A percentile compares a stretch with the other conserved stretches of the same genome.
These are phyloP conservation scores for Mola mola DNA, from an alignment of 2,113 vertebrate genomes.

Conservation along the genomic window DNA sequence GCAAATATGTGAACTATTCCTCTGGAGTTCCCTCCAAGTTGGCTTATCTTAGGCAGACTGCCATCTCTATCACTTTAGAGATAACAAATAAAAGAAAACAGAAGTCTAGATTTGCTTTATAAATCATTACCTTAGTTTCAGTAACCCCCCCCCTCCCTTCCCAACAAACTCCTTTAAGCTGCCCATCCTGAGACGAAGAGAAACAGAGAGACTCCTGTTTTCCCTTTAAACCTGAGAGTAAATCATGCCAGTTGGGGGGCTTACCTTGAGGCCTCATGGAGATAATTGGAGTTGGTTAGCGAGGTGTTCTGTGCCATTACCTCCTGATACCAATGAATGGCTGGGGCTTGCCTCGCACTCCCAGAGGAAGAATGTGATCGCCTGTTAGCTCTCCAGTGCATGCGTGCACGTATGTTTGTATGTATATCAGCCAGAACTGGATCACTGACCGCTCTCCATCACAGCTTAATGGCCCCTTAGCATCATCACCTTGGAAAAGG, in stretches of 20 bases:
- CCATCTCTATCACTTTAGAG: slow-evolving; percentile 62
- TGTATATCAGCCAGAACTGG: slow-evolving; percentile 24
- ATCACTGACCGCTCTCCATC: slow-evolving; percentile 73
- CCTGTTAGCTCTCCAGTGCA: slow-evolving; percentile 64
- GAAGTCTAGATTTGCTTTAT: slow-evolving; percentile 58
- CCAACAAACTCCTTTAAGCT: slow-evolving; percentile 51
- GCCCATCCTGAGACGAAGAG: slow-evolving; percentile 54
- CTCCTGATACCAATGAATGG: slow-evolving; percentile 77
- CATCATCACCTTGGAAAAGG: slow-evolving; percentile 35
- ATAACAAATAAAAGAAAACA: slow-evolving; percentile 65
- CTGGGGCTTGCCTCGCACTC: slow-evolving; percentile 71
- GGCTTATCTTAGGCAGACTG: slow-evolving; percentile 57
- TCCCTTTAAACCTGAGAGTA: slow-evolving; percentile 76
- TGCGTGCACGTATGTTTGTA: slow-evolving; percentile 9
- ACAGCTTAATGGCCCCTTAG: slow-evolving; percentile 69
- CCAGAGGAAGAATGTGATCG: slow-evolving; percentile 65
- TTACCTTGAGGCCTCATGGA: slow-evolving; percentile 79
- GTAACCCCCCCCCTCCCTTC: slow-evolving; percentile 31
- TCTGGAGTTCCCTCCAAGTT: slow-evolving; percentile 52
- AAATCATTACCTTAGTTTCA: slow-evolving; percentile 72
- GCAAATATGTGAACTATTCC: slow-evolving; percentile 67
- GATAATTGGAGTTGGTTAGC: slow-evolving; percentile 83
- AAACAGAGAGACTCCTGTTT: slow-evolving; percentile 63
- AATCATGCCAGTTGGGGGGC: slow-evolving; percentile 77
- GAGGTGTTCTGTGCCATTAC: slow-evolving; percentile 81